Base-by-base conservation (phyloP, 2,888 invertebrate species). In the Carpatolechia fugitivella region DNA sequence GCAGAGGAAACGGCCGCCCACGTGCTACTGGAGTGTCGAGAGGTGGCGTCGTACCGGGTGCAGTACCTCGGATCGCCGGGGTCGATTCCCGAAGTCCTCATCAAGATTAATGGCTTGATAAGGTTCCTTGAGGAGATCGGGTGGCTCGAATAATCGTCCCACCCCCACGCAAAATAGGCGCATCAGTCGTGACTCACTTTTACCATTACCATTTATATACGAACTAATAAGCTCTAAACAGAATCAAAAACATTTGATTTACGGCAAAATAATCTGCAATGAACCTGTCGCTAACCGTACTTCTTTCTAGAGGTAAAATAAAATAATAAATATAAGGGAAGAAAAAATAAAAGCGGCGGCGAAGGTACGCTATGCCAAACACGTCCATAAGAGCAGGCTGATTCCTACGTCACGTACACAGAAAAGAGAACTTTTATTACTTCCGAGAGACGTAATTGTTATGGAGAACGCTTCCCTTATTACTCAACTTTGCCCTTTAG, bases 381-480 rank as follows among this genome's bases (percentile, higher is more conserved):
- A 86, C 86, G 85, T 84, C 63, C 72, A 66, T 74, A 71, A 71
- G 77, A 80, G 78, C 76, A 73, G 78, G 78, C 76, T 78, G 82
- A 82, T 82, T 82, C 75, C 79, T 77, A 56, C 77, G 80, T 82
- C 86, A 86, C 86, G 86, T 86, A 77, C 78, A 63, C 60, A 74
- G 76, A 79, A 82, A 81, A 79, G 76, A 84, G 81, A 86, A 86
- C 83, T 84, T 85, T 84, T 85, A 86, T 86, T 85, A 84, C 85
- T 82, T 83, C 82, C 80, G 74, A 78, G 78, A 69, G 64, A 64
- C 73, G 80, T 85, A 85, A 86, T 86, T 86, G 85, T 85, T 85
- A 85, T 82, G 78, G 82, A 83, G 82, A 85, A 78, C 72, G 69
- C 69, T 76, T 68, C 70, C 69, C 83, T 81, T 81, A 82, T 82